Percentiles rank a stretch among this genome's conserved stretches.
phyloP scores from a whole-genome alignment of 2,888 invertebrate species.

The Agrotis puta region DNA sequence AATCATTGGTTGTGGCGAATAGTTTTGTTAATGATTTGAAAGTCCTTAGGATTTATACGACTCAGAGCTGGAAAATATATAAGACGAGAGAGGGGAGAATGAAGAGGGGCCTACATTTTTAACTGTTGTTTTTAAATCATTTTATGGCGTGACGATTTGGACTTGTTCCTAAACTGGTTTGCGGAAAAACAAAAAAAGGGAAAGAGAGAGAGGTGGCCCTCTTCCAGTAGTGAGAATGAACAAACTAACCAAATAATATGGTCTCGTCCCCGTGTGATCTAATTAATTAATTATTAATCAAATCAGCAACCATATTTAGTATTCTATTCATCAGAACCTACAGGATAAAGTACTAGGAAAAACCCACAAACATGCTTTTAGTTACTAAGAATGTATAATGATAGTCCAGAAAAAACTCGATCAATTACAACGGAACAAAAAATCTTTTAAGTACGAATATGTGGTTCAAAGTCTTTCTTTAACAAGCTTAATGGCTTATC shows the following conservation, averaged over 20 bases:
- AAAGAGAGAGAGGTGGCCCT: too few species aligned
- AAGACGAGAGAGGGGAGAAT: too few species aligned
- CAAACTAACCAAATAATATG: not conserved
- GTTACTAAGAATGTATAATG: not conserved
- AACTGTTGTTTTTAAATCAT: too few species aligned
- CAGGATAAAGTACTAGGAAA: constrained; percentile 9
- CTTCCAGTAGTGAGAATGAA: too few species aligned
- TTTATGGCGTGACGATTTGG: too few species aligned
- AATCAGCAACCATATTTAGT: not conserved
- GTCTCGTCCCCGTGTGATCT: too few species aligned
- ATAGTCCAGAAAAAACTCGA: constrained; percentile 11
- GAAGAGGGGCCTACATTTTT: too few species aligned
- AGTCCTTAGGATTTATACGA: not conserved
- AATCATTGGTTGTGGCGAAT: constrained; percentile 5
- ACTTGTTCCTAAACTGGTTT: too few species aligned
- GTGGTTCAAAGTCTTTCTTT: constrained; percentile 18
- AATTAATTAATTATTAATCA: not conserved
- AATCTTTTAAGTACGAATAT: constrained; percentile 15
- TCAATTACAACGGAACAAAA: constrained; percentile 43
- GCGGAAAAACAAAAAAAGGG: too few species aligned
- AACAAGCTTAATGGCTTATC: constrained; percentile 38
- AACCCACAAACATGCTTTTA: constrained; percentile 16
- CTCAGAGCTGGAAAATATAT: too few species aligned
- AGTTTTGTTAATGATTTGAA: not conserved
- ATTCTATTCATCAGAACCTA: not conserved